A percentile compares a stretch with the other conserved stretches of the same genome.
These are phyloP conservation scores for Tachysurus vachellii DNA, from an alignment of 2,113 vertebrate species.

Conservation along the genomic window DNA sequence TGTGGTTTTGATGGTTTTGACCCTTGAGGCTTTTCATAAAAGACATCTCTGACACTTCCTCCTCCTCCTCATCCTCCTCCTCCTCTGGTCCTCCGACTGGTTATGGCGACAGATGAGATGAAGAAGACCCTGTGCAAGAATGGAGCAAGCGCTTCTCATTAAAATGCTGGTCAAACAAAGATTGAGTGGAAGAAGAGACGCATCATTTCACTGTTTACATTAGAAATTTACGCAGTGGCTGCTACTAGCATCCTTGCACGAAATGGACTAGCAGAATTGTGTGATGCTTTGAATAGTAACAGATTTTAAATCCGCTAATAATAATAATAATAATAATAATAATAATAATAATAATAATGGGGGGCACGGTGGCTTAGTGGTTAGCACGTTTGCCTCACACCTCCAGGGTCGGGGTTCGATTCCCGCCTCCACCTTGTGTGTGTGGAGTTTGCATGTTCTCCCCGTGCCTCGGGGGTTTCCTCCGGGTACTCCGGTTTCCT, in stretches of 20 bases:
- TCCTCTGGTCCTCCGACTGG: conserved; percentile 15
- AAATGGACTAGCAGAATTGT: background rate
- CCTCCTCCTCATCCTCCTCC: background rate
- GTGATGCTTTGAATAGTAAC: background rate
- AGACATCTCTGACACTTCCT: background rate
- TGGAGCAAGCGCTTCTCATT: conserved; percentile 16
- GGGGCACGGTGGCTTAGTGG: too few species aligned
- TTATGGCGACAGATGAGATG: conserved; percentile 31
- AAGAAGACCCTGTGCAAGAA: conserved; percentile 11
- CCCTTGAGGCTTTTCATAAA: conserved; percentile 18
- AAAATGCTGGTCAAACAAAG: conserved; percentile 30
- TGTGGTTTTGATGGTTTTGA: background rate
- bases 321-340: background rate
- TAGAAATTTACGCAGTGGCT: background rate
- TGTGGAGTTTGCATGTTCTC: too few species aligned
- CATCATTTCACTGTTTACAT: background rate
- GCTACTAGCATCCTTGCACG: background rate
- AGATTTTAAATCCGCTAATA: background rate
- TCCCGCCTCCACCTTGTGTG: too few species aligned
- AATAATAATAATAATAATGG: conserved; percentile 5
- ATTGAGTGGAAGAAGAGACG: background rate
- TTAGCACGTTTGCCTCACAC: too few species aligned
- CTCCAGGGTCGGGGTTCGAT: too few species aligned
- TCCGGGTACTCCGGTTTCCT: too few species aligned
- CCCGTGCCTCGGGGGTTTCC: too few species aligned